Base-by-base conservation (phyloP, 2,888 invertebrate species). In the Drosophila merina region DNA sequence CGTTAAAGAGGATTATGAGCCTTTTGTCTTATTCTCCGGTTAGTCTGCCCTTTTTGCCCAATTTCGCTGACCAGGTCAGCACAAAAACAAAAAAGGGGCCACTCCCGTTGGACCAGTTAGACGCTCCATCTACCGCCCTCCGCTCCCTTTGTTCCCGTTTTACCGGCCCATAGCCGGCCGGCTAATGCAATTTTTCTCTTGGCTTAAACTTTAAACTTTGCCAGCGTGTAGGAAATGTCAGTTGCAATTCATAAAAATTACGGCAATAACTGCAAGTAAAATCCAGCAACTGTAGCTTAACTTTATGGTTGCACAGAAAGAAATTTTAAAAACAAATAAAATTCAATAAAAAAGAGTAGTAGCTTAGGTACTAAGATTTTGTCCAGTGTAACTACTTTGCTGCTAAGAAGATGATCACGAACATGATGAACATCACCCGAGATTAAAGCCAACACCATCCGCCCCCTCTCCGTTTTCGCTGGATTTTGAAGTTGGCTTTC, bases 191-290 rank as follows among this genome's bases (percentile, higher is more conserved):
- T 73, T 83, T 83, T 76, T 60, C n/a, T 36, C 6, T 10, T 64
- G 67, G 72, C 72, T 78, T 85, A 85, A 85, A 85, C 85, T 85
- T 85, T 85, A 88, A 85, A 85, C 85, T 85, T 85, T 88, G 68
- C 36, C 72, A 58, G 72, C 80, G 79, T 86, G 80, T 82, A 90
- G 90, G 89, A 89, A 89, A 90, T 89, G 90, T 90, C 90, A 89
- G 88, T 83, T 83, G 88, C 83, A 88, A 86, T 88, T 88, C 90
- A 87, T 84, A 88, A 86, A 88, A 88, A 85, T 88, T 85, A 79
- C 90, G 68, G 79, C 83, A 88, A 88, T 77, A 77, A 67, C 75
- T 74, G 75, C 71, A 55, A 68, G 58, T 50, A 54, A 45, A 54
- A 54, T 28, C 64, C 57, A 45, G 44, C 57, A 60, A 52, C 52